Evolutionary conservation across 2,797 vertebrate genomes (phyloP).

Genomic region (Zalophus californianus): DNA sequence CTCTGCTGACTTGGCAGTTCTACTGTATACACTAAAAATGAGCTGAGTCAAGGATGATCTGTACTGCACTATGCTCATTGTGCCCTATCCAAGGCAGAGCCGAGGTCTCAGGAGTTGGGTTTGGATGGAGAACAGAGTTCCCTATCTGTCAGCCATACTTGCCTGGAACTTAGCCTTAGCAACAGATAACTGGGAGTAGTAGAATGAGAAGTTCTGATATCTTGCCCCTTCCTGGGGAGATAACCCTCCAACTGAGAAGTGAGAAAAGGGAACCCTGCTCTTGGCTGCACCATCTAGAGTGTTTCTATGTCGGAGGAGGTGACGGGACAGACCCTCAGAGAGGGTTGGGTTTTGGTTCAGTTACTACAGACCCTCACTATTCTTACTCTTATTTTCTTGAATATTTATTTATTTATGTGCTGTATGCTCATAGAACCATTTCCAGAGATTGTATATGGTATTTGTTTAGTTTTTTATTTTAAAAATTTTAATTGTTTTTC

Average conservation of each 20-base stretch:
- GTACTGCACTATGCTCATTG: background rate
- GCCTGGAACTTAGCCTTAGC: background rate
- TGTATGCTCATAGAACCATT: background rate
- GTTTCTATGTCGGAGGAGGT: background rate
- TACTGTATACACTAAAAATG: background rate
- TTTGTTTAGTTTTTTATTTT: background rate
- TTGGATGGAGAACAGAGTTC: background rate
- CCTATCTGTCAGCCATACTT: background rate
- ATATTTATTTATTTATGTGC: background rate
- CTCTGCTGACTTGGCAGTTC: background rate
- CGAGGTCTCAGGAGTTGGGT: background rate
- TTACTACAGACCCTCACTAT: background rate
- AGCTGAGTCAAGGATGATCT: background rate
- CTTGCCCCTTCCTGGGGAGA: background rate
- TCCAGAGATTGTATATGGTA: slow-evolving; percentile 18
- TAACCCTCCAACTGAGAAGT: background rate
- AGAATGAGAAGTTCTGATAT: background rate
- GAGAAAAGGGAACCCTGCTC: background rate
- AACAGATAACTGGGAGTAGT: background rate
- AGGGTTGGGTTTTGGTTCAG: background rate
- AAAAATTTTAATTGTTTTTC: too few relatives aligned
- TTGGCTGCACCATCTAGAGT: background rate
- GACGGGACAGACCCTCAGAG: background rate
- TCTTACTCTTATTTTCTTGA: slow-evolving; percentile 25
- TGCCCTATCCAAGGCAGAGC: background rate